Evolutionary conservation across 2,113 vertebrate species (phyloP).

Genomic region (mouse (Mus musculus)): GRCm39 chr13:48963501-48964000

Average conservation of each 20-base stretch:
- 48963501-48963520: too few relatives aligned
- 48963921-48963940: not conserved
- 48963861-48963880: not conserved
- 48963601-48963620: too few relatives aligned
- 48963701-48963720: not conserved
- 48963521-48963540: too few relatives aligned
- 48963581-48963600: too few relatives aligned
- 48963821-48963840: not conserved
- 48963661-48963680: too few relatives aligned
- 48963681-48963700: too few relatives aligned
- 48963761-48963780: not conserved
- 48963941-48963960: not conserved
- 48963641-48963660: too few relatives aligned
- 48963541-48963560: too few relatives aligned
- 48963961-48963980: not conserved
- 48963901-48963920: not conserved
- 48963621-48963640: too few relatives aligned
- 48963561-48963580: too few relatives aligned
- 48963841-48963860: not conserved
- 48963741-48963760: not conserved
- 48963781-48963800: not conserved
- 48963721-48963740: not conserved
- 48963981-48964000: not conserved
- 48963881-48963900: not conserved
- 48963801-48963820: not conserved